These are phyloP conservation scores for Notothenia coriiceps DNA, from an alignment of 2,113 vertebrate species.

Conservation along the genomic window DNA sequence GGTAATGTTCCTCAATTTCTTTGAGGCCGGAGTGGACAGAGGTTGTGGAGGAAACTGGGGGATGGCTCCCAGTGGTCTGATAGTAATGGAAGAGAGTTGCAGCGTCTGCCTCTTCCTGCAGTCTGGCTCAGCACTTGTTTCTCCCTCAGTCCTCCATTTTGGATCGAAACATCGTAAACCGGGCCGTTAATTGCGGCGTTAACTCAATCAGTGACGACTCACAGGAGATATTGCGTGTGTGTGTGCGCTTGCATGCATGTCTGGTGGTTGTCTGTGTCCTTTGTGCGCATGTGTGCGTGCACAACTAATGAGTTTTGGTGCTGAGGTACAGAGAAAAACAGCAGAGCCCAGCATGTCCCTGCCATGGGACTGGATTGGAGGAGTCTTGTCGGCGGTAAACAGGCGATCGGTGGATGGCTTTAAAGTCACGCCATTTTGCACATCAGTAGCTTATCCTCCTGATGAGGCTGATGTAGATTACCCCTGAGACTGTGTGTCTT, in stretches of 20 bases:
- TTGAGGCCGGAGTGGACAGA: conserved; percentile 33
- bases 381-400: conserved; percentile 53
- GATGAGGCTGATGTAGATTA: conserved; percentile 69
- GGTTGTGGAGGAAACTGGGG: conserved; percentile 27
- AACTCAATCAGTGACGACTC: conserved; percentile 76
- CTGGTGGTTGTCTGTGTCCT: conserved; percentile 34
- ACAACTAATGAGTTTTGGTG: conserved; percentile 69
- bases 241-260: conserved; percentile 3
- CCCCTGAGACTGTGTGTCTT: conserved; percentile 51
- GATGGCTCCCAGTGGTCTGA: conserved; percentile 66
- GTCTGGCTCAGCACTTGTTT: conserved; percentile 75
- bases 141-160: conserved; percentile 62
- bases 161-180: conserved; percentile 74
- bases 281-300: conserved; percentile 24
- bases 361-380: conserved; percentile 49
- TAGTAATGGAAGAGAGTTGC: conserved; percentile 62
- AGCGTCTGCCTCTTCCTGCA: conserved; percentile 59
- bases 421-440: conserved; percentile 45
- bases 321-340: conserved; percentile 70
- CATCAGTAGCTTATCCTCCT: conserved; percentile 50
- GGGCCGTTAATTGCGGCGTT: conserved; percentile 69
- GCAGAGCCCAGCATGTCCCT: conserved; percentile 50
- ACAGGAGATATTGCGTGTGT: conserved; percentile 38
- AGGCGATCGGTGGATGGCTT: conserved; percentile 48
- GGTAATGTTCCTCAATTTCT: conserved; percentile 55